Conservation (phyloP, 2,113 vertebrate species). For the Pituophis catenifer region DNA sequence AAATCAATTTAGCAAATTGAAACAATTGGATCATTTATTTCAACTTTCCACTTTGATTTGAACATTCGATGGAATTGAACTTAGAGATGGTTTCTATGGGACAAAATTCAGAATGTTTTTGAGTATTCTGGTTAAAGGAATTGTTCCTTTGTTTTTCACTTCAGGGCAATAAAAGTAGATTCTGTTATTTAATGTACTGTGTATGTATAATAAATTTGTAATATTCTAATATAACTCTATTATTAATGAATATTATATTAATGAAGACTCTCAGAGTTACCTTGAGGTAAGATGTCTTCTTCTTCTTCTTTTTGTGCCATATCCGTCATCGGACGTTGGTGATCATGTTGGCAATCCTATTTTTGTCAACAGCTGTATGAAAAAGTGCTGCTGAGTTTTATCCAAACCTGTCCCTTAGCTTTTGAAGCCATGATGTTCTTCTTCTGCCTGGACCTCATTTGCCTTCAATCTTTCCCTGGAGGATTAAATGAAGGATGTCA, state of each 20-base stretch:
- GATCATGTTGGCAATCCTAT: too few relatives aligned
- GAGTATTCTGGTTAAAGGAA: not conserved
- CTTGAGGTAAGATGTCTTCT: not conserved
- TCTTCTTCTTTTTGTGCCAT: too few relatives aligned
- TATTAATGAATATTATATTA: not conserved
- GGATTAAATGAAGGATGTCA: too few relatives aligned
- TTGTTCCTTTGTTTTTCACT: not conserved
- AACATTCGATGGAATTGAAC: not conserved
- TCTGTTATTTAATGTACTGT: not conserved
- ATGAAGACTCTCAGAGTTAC: not conserved
- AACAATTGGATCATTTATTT: not conserved
- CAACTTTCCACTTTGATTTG: not conserved
- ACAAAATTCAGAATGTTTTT: not conserved
- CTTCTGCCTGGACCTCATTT: too few relatives aligned
- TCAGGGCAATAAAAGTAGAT: not conserved
- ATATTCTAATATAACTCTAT: not conserved
- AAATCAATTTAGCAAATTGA: not conserved
- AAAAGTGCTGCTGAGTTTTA: too few relatives aligned
- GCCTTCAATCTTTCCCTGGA: too few relatives aligned
- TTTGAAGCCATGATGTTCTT: too few relatives aligned
- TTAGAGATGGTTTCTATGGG: not conserved
- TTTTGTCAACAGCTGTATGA: too few relatives aligned
- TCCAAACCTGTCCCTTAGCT: too few relatives aligned
- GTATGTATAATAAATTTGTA: not conserved
- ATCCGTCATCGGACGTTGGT: too few relatives aligned